These are phyloP conservation scores for Harlomillsia oculata DNA, from an alignment of 1,140 invertebrate genomes.

Conservation along the genomic window DNA sequence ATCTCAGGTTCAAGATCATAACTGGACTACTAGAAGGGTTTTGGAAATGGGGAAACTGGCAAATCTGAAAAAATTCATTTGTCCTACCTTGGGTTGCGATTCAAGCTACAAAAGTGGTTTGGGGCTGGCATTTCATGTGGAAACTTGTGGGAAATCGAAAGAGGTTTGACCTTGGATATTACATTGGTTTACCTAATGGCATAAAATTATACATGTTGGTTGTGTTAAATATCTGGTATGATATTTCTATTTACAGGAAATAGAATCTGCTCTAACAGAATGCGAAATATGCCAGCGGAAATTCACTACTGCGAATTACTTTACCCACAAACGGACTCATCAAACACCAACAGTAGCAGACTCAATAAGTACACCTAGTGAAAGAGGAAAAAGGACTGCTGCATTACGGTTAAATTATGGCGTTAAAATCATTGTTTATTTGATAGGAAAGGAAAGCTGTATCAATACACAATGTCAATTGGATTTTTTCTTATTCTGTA, in stretches of 20 bases:
- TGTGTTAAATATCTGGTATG: neutral
- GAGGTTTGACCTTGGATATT: conserved; percentile 3
- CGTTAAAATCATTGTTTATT: neutral
- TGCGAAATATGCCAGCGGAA: conserved; percentile 24
- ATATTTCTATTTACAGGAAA: conserved; percentile 15
- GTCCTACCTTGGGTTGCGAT: no score
- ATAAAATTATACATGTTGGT: neutral
- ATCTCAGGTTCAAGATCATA: conserved; percentile 9
- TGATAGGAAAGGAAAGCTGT: neutral
- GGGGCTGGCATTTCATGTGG: conserved; percentile 23
- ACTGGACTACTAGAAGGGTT: conserved; percentile 13
- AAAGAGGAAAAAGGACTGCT: neutral
- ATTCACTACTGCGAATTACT: conserved; percentile 13
- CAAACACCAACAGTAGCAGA: neutral
- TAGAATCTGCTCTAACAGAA: conserved; percentile 10
- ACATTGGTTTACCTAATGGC: neutral
- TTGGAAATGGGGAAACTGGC: conserved; percentile 1
- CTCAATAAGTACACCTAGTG: neutral
- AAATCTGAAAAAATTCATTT: neutral
- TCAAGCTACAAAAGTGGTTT: no score
- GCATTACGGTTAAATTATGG: neutral
- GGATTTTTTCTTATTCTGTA: neutral
- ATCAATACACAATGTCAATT: neutral
- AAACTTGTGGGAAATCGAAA: conserved; percentile 20
- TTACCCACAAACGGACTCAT: conserved; percentile 19